Evolutionary conservation across 30 jellyfish, hydroid and myxozoan genomes (phyloP), one percentile per base, ranked within the genome.

Genomic region (Chrysaora quinquecirrha): DNA sequence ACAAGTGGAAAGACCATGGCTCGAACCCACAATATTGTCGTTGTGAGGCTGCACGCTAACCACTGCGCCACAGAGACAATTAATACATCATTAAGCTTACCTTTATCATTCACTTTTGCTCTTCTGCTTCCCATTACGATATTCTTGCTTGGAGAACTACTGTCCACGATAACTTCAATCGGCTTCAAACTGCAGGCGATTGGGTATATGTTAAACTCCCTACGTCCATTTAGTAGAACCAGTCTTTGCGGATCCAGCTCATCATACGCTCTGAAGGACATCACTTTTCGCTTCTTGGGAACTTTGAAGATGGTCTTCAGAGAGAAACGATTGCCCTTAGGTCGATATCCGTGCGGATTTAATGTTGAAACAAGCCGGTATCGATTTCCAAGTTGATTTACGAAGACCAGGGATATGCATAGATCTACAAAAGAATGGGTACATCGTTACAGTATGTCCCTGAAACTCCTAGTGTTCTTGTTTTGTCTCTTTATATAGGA

Each of bases 311-410:
- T 87, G n/a, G 98, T 86, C 71, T 93, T 93, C 62, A 93, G 82
- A 28, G 98, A 86, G 87, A 93, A 93, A 3, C 54, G 63, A 25
- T 31, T 70, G 12, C 98, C 96, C 23, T 91, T 93, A 25, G 98
- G 98, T 9, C 94, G 91, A 58, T 93, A 93, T 22, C 98, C 98
- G 61, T 86, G 97, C 12, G 93, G 95, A 91, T 93, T 93, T 28
- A 93, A 56, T 12, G 97, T 78, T 30, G 97, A 86, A 3, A 86
- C 89, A 3, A 93, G 61, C 20, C 97, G 93, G 82, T 93, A 93
- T 33, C 98, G 95, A 63, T 77, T 83, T 2, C 94, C 96, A 34
- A 93, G 87, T 30, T 81, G 67, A 38, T 93, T 93, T 27, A 38
- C 86, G 56, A 93, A 76, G 35, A 78, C 48, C 82, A 93, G 78